Conservation (phyloP, 2,797 vertebrate species). For the Iguana delicatissima region DNA sequence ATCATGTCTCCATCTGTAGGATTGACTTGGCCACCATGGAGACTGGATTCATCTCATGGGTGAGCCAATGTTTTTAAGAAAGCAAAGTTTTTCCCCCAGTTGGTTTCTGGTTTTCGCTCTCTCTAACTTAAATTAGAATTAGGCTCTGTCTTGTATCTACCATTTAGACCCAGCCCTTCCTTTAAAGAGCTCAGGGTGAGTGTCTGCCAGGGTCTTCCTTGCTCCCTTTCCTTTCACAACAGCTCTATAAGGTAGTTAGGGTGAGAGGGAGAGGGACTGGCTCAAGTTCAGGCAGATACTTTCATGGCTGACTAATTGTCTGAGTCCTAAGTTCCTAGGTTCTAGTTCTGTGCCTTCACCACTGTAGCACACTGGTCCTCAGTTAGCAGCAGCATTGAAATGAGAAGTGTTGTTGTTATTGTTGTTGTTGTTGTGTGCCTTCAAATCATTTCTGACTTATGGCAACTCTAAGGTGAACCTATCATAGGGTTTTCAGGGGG, state of each 20-base stretch:
- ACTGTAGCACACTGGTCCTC: background rate
- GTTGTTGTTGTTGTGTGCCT: no score
- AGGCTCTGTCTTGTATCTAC: background rate
- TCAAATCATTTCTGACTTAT: no score
- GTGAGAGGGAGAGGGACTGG: background rate
- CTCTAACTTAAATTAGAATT: background rate
- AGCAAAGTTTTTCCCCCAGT: background rate
- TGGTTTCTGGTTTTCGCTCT: background rate
- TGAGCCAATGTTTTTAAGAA: background rate
- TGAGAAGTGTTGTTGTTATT: no score
- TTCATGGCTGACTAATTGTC: background rate
- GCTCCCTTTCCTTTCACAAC: background rate
- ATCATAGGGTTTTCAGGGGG: no score
- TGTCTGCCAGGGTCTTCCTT: background rate
- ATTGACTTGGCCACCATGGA: constrained; percentile 22
- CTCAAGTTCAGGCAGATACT: background rate
- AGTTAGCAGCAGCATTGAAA: background rate
- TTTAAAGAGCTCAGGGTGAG: no score
- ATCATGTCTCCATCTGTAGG: background rate
- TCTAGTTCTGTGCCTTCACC: background rate
- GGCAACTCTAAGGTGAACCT: no score
- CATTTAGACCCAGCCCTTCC: background rate
- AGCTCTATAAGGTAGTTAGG: background rate
- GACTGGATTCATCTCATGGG: background rate
- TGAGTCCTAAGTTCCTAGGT: no score